Percentiles rank a stretch among this genome's conserved stretches.
Conservation (phyloP, 2,113 vertebrate genomes). For the Miniopterus natalensis region DNA sequence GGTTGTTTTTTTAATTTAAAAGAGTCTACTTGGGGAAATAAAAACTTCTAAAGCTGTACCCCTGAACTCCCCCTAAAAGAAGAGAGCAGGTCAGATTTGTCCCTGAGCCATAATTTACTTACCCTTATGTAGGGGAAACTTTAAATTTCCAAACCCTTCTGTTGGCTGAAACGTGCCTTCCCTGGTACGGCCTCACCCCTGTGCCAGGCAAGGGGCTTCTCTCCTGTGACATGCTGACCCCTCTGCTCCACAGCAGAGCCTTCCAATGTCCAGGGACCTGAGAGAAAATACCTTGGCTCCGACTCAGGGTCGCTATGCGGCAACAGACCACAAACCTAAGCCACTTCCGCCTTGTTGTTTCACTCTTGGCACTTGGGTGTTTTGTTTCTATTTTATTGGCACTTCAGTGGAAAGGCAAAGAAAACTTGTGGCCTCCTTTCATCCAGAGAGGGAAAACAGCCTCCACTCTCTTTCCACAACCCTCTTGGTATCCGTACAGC, state of each 20-base stretch:
- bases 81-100: neutral
- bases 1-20: neutral
- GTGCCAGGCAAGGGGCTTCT: neutral
- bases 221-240: neutral
- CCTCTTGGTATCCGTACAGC: neutral
- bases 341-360: slow-evolving; percentile 77
- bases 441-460: slow-evolving; percentile 42
- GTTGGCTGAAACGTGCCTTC: neutral
- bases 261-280: slow-evolving; percentile 48
- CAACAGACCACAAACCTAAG: slow-evolving; percentile 74
- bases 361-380: slow-evolving; percentile 72
- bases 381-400: slow-evolving; percentile 79
- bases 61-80: neutral
- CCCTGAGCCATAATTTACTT: neutral
- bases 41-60: slow-evolving; percentile 13
- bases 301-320: slow-evolving; percentile 66
- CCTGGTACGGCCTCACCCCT: neutral
- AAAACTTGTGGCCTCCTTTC: slow-evolving; percentile 60
- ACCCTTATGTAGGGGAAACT: neutral
- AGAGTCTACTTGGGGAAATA: neutral
- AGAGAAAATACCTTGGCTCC: slow-evolving; percentile 73
- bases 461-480: slow-evolving; percentile 18
- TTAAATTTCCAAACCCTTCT: neutral
- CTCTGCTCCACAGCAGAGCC: neutral
- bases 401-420: slow-evolving; percentile 67